phyloP scores from a whole-genome alignment of 53 echinoderm and acorn worm species.

The Stichopus horrens region DNA sequence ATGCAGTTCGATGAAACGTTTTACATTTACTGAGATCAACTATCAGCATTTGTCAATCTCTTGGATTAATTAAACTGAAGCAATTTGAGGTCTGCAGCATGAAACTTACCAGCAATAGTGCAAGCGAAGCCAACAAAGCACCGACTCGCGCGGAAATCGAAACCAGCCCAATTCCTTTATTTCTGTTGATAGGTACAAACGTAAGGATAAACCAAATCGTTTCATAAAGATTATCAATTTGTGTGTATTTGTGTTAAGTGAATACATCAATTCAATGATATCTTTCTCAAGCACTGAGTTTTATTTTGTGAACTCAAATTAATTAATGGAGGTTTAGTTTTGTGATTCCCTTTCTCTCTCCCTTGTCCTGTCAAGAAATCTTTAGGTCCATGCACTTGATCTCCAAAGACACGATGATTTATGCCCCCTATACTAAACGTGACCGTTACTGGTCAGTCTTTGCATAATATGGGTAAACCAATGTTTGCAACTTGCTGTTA shows the following conservation, averaged over 20 bases:
- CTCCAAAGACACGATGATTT: no score
- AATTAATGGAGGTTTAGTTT: not conserved
- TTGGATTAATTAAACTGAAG: not conserved
- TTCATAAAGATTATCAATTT: not conserved
- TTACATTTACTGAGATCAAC: not conserved
- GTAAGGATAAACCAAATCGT: not conserved
- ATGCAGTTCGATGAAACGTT: not conserved
- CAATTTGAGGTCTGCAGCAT: not conserved
- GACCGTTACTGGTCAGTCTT: no score
- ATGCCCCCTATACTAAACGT: no score
- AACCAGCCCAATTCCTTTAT: slow-evolving; percentile 29
- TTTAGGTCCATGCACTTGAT: no score
- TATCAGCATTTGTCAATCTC: not conserved
- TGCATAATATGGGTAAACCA: no score
- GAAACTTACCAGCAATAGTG: slow-evolving; percentile 11
- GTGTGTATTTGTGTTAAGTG: not conserved
- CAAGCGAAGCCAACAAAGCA: slow-evolving; percentile 19
- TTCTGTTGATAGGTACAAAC: not conserved
- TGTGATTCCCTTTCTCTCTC: not conserved
- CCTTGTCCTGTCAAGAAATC: no score
- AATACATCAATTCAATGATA: not conserved
- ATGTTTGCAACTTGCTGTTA: no score
- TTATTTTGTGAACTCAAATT: not conserved
- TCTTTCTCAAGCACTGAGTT: not conserved
- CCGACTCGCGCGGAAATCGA: slow-evolving; percentile 4